Evolutionary conservation across 2,888 invertebrate genomes (phyloP), one percentile per base, ranked within the genome.

Genomic region (Volucella bombylans): DNA sequence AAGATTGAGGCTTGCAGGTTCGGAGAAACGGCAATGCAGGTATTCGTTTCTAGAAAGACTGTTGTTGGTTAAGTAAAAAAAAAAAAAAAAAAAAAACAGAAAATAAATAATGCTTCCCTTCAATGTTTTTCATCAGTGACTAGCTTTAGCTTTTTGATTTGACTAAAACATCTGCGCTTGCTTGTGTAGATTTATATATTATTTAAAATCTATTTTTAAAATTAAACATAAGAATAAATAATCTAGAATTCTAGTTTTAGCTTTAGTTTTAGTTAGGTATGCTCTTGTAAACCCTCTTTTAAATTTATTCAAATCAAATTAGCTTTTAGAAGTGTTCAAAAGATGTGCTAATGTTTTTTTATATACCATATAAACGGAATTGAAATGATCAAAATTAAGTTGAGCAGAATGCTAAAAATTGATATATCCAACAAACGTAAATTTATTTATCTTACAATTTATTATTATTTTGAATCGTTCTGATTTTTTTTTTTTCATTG

Each of bases 401-500:
- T 79, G 68, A 68, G 67, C 65, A 45, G 18, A 83, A 69, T 59
- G 80, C 79, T 79, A 76, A 78, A 82, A 86, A 78, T 86, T 45
- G 6, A 45, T 54, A 8, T n/a, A 14, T 31, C 14, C 14, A 54
- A 1, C 31, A 10, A 47, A 50, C 41, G 38, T 49, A 71, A 61
- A 55, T 38, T n/a, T 47, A 14, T 67, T 57, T 52, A 57, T 31
- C 10, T 39, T 61, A 61, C 41, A 18, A 52, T 52, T 50, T 1
- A 10, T 2, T n/a, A 31, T 54, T 52, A 38, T 64, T 59, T 43
- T 8, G 55, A 3, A 55, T 9, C 59, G 18, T 69, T 73, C 52
- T 64, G 54, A 65, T 72, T 77, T 65, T 62, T 62, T 41, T 62
- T 47, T 61, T 69, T 59, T 43, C 88, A 87, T 89, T 89, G 90